Base-by-base conservation (phyloP, 2,888 invertebrate species). In the Leptogaster cylindrica region DNA sequence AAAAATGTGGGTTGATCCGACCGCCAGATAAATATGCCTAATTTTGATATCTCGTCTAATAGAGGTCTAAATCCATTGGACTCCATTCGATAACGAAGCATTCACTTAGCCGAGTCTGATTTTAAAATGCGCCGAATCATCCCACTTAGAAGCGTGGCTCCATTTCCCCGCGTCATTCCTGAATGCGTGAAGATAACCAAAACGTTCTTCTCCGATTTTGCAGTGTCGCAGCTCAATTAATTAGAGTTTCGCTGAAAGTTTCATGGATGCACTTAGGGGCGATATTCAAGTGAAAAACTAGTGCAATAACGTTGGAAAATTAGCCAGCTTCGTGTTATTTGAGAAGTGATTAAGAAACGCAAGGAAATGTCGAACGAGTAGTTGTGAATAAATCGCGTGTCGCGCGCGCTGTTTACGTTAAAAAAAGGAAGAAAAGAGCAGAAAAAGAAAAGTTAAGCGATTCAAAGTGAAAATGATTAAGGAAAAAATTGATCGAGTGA, bases 301-400 rank as follows among this genome's bases (percentile, higher is more conserved):
- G 55, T 55, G 55, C 55, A 55, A 55, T 55, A 55, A 36, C 55
- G 31, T 7, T 55, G 33, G 33, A 55, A 55, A 55, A 39, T 55
- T 55, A 55, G 55, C 33, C 55, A 18, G 12, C 55, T 18, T 36
- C 14, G 55, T 55, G 55, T 36, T 36, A 55, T 36, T n/a, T 18
- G 25, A 55, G 55, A 33, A 55, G 55, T 31, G 14, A 52, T 52
- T 52, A 52, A 33, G 14, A 52, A 10, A n/a, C n/a, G n/a, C n/a
- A n/a, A n/a, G n/a, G n/a, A 36, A 55, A 28, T 8, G 20, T 25
- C 12, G 46, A 23, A 23, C 46, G 46, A 18, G 46, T n/a, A n/a
- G n/a, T n/a, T n/a, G n/a, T n/a, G n/a, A n/a, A n/a, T n/a, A n/a
- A n/a, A n/a, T n/a, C n/a, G n/a, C n/a, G n/a, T n/a, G 10, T 41